Percentiles rank a stretch among this genome's conserved stretches.
Evolutionary conservation across 2,797 vertebrate species (phyloP).

Genomic region (Choloepus didactylus): DNA sequence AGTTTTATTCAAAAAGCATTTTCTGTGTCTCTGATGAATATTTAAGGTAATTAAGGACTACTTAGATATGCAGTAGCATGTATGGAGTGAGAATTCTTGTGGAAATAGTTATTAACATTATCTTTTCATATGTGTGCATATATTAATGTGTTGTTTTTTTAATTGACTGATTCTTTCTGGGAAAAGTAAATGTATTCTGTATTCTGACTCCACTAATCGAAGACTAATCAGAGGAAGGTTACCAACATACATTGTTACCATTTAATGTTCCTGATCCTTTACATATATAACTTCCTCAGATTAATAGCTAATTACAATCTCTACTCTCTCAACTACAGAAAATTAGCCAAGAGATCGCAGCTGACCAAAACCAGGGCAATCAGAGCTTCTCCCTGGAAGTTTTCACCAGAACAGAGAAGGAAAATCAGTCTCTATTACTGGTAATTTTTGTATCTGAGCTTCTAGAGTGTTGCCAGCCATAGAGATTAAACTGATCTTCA

Average conservation of each 20-base stretch:
- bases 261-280: background rate
- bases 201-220: background rate
- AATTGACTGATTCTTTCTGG: background rate
- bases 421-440: constrained; percentile 23
- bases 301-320: no score
- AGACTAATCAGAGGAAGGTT: background rate
- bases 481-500: background rate
- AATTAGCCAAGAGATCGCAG: no score
- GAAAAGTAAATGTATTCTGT: background rate
- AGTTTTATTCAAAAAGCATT: background rate
- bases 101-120: background rate
- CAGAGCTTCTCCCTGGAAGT: no score
- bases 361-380: no score
- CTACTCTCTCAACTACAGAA: no score
- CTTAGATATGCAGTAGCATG: background rate
- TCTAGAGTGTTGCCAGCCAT: background rate
- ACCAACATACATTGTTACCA: background rate
- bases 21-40: background rate
- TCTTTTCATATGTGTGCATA: background rate
- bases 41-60: background rate
- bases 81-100: background rate
- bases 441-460: background rate
- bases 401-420: background rate
- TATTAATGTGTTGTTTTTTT: background rate
- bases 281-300: background rate